phyloP scores from a whole-genome alignment of 2,888 invertebrate species.

The Buathra laborator region DNA sequence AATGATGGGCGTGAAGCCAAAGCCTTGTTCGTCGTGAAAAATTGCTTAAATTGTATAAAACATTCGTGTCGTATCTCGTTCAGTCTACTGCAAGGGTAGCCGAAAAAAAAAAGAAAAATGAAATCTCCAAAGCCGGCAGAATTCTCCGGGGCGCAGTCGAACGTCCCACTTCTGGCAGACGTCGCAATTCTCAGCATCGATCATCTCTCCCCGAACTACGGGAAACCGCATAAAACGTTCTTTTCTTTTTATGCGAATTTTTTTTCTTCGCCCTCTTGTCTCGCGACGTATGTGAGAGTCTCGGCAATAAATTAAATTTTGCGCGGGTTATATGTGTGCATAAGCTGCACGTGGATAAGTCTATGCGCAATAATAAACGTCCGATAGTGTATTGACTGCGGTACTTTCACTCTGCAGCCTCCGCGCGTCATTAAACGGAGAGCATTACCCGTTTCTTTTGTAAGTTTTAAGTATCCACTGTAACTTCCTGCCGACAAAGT shows the following conservation, averaged over 20 bases:
- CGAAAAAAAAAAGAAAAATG: not conserved
- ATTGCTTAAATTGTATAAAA: conserved; percentile 14
- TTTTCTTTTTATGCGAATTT: conserved; percentile 11
- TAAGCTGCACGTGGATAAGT: not conserved
- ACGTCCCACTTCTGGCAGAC: conserved; percentile 21
- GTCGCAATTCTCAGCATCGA: conserved; percentile 27
- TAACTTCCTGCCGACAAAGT: conserved; percentile 27
- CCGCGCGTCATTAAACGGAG: conserved; percentile 40
- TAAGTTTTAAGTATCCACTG: not conserved
- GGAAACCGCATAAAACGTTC: conserved; percentile 3
- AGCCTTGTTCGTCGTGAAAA: not conserved
- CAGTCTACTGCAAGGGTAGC: not conserved
- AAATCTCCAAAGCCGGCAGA: not conserved
- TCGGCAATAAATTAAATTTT: conserved; percentile 33
- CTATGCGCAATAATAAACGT: conserved; percentile 37
- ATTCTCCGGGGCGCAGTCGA: not conserved
- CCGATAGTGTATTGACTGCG: conserved; percentile 40
- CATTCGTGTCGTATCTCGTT: not conserved
- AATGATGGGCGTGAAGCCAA: conserved; percentile 27
- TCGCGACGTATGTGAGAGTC: not conserved
- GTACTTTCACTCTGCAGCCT: conserved; percentile 49
- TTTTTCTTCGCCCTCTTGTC: not conserved
- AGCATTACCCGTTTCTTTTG: conserved; percentile 19
- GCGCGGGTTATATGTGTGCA: not conserved
- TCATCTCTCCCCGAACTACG: conserved; percentile 19